Evolutionary conservation across 37 sponge, comb jelly and placozoan species (phyloP), one percentile per base, ranked within the genome.

Genomic region (Geodia barretti): DNA sequence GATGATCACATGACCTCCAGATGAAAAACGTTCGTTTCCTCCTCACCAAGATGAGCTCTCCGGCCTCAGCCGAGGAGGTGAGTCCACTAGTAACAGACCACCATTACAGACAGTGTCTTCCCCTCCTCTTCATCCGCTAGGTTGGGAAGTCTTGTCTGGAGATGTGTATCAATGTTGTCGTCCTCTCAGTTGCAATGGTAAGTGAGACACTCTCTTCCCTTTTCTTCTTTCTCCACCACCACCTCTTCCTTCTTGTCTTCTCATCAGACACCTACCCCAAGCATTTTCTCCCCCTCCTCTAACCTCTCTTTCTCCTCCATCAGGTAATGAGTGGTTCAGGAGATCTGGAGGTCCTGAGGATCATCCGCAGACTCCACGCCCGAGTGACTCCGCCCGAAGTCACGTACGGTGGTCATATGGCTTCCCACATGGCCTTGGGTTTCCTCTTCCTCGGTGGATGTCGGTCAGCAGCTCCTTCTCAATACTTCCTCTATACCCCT

Each of bases 341-440:
- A 20, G 89, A 98, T 75, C 77, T 95, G 69, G 84, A 80, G 26
- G 78, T 98, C 36, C 32, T 98, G 64, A 63, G 83, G 25, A 39
- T 93, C 29, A 76, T 92, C 26, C 77, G 91, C 24, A 58, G 83
- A 28, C 80, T 89, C 3, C 63, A 64, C 20, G 79, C 69, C 23
- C 74, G 79, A 24, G 72, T 84, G 21, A 59, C 60, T 40, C 71
- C 72, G 20, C 64, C 82, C 37, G 89, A 88, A 37, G 75, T 94
- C 37, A 75, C 76, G 25, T 98, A 98, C 68, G 98, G 98, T 26
- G 77, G 85, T 71, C 94, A 95, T 82, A 90, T 98, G 89, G 96
- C 88, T 23, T 77, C 88, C 25, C 98, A 98, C 86, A 98, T 98
- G 96, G 86, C 98, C 8, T 86, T 98, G 4, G 98, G 98, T 3